phyloP scores from a whole-genome alignment of 2,113 vertebrate species.

The Anser brachyrhynchus region DNA sequence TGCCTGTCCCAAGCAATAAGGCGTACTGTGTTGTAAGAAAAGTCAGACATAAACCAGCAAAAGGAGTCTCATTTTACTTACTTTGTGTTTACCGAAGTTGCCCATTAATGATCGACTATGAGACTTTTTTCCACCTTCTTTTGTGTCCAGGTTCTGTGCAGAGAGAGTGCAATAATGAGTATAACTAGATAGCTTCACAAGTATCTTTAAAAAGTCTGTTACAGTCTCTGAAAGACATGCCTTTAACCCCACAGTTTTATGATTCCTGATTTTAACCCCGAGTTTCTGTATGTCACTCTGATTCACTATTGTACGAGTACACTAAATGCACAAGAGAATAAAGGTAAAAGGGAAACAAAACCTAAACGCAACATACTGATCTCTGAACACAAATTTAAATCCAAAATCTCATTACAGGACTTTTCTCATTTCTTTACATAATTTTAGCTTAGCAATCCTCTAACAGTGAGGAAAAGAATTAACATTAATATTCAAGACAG shows the following conservation, averaged over 20 bases:
- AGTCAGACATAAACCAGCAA: neutral
- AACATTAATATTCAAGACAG: neutral
- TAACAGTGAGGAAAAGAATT: neutral
- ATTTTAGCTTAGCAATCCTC: neutral
- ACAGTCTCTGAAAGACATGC: neutral
- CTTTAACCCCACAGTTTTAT: neutral
- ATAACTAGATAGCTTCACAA: neutral
- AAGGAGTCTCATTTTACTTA: slow-evolving; percentile 60
- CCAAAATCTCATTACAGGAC: neutral
- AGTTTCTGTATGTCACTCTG: neutral
- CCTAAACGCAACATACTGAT: neutral
- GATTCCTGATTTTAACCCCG: neutral
- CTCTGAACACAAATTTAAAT: neutral
- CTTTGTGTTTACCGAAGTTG: slow-evolving; percentile 91
- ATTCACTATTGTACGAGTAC: neutral
- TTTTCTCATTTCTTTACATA: neutral
- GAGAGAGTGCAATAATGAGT: neutral
- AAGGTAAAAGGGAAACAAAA: neutral
- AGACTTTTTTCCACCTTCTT: slow-evolving; percentile 90
- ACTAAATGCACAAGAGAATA: neutral
- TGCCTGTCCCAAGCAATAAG: neutral
- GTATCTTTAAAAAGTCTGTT: neutral
- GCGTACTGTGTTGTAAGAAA: neutral
- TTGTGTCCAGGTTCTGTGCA: slow-evolving; percentile 83
- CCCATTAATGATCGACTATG: slow-evolving; percentile 90